These are phyloP conservation scores for Cyprichromis sp. DNA, from an alignment of 2,113 vertebrate species.

Conservation along the genomic window DNA sequence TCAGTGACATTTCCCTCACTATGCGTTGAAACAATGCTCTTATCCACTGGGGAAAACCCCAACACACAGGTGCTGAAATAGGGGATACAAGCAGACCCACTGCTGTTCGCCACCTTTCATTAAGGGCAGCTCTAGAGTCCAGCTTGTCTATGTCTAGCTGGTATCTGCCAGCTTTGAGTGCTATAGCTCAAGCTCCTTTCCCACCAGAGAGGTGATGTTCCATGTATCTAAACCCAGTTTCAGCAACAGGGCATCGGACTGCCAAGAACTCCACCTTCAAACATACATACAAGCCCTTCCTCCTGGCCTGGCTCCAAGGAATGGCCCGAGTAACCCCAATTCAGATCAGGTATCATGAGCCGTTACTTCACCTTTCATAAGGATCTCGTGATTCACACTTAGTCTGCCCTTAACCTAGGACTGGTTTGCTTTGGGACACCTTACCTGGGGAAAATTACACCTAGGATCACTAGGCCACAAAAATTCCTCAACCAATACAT, in stretches of 20 bases:
- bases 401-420: background rate
- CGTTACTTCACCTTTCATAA: background rate
- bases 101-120: background rate
- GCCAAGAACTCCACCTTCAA: background rate
- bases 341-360: background rate
- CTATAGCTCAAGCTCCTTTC: background rate
- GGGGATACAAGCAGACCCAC: background rate
- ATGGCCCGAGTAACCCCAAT: background rate
- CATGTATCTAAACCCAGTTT: background rate
- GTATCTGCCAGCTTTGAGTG: background rate
- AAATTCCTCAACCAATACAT: background rate
- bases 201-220: background rate
- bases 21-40: background rate
- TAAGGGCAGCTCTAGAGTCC: background rate
- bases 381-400: background rate
- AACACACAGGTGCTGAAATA: background rate
- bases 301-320: background rate
- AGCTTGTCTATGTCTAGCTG: background rate
- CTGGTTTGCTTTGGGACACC: background rate
- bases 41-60: background rate
- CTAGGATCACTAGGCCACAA: background rate
- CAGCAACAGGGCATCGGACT: background rate
- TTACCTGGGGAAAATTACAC: background rate
- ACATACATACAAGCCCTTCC: background rate
- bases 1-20: background rate